Percentiles rank a stretch among this genome's conserved stretches.
Evolutionary conservation across 2,888 invertebrate species (phyloP).

Genomic region (Arrhopalites spinosus): DNA sequence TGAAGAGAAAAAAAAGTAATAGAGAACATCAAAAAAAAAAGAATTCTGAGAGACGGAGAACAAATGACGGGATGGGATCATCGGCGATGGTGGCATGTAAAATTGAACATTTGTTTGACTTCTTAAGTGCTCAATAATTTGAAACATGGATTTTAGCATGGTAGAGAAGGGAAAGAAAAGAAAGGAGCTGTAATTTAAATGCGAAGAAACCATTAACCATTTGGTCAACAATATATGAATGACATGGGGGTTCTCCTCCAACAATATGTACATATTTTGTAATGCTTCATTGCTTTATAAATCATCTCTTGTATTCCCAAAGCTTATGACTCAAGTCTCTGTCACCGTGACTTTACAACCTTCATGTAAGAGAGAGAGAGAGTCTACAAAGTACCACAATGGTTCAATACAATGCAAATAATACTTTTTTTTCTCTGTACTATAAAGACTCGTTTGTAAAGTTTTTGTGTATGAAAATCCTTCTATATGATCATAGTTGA

Average conservation of each 20-base stretch:
- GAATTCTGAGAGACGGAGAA: neutral
- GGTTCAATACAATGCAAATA: too few relatives aligned
- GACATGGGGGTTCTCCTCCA: neutral
- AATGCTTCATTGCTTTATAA: neutral
- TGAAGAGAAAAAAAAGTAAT: neutral
- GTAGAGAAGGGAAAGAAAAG: neutral
- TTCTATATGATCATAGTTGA: too few relatives aligned
- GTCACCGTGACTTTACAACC: neutral
- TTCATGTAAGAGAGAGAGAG: neutral
- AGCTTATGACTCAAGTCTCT: neutral
- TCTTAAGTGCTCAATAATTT: neutral
- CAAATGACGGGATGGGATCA: neutral
- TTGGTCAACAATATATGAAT: neutral
- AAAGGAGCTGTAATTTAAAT: neutral
- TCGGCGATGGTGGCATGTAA: neutral
- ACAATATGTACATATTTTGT: neutral
- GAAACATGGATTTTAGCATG: neutral
- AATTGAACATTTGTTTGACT: neutral
- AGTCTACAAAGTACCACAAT: too few relatives aligned
- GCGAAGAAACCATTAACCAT: neutral
- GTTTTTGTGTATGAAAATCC: constrained; percentile 16
- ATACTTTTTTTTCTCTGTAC: too few relatives aligned
- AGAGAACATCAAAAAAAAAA: neutral
- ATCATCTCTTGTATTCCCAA: neutral
- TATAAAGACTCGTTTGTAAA: too few relatives aligned